phyloP scores from a whole-genome alignment of 2,888 invertebrate genomes.

The Leucophenga montana region DNA sequence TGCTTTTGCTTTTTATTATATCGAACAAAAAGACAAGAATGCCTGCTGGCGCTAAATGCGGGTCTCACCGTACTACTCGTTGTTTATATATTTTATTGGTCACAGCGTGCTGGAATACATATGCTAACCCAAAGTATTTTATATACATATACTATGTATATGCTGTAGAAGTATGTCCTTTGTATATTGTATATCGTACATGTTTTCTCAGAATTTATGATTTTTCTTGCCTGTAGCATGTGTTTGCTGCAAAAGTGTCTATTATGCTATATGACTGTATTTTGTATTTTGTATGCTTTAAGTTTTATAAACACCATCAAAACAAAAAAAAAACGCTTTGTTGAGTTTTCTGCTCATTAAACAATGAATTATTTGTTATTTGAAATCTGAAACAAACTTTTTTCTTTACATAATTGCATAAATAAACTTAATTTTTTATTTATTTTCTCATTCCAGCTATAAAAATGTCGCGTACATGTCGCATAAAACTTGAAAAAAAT shows the following conservation, averaged over 20 bases:
- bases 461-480: background rate
- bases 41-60: background rate
- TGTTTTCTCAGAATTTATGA: conserved; percentile 7
- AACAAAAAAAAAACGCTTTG: background rate
- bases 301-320: background rate
- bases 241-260: background rate
- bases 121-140: conserved; percentile 5
- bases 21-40: background rate
- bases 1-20: background rate
- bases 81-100: conserved; percentile 2
- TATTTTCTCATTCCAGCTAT: background rate
- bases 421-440: background rate
- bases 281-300: background rate
- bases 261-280: background rate
- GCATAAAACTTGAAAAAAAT: background rate
- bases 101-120: background rate
- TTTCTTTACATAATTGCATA: too few relatives aligned
- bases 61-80: background rate
- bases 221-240: background rate
- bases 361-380: background rate
- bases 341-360: background rate
- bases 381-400: background rate
- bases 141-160: too few relatives aligned
- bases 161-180: too few relatives aligned
- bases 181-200: too few relatives aligned